Evolutionary conservation across 37 sponge, comb jelly and placozoan genomes (phyloP).

Genomic region (Beroe forskalii): DNA sequence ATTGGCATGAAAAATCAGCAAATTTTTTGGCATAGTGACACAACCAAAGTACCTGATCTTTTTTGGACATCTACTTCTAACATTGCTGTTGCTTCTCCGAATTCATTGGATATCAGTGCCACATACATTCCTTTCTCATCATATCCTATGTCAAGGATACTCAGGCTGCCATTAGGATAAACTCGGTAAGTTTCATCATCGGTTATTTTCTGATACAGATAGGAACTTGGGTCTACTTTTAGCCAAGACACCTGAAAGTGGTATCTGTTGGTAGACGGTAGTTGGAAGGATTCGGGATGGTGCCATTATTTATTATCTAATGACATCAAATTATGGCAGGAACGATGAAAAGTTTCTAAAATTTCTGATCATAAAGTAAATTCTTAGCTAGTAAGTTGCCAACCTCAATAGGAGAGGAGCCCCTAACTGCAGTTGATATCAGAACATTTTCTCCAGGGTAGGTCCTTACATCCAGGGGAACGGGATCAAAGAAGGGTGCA

Average conservation of each 20-base stretch:
- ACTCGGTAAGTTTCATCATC: not conserved
- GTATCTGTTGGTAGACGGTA: too few relatives aligned
- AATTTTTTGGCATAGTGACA: too few relatives aligned
- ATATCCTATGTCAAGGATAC: not conserved
- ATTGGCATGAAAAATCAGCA: too few relatives aligned
- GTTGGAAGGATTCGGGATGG: too few relatives aligned
- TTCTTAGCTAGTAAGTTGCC: too few relatives aligned
- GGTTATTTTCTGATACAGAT: not conserved
- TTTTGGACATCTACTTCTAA: not conserved
- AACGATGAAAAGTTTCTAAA: too few relatives aligned
- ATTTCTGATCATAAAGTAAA: too few relatives aligned
- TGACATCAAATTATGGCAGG: too few relatives aligned
- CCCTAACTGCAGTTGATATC: not conserved
- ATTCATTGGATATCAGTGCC: not conserved
- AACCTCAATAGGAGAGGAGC: constrained; percentile 11
- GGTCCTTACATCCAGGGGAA: not conserved
- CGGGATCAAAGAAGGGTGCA: constrained; percentile 37
- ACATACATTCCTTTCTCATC: not conserved
- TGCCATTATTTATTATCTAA: too few relatives aligned
- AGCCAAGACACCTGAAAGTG: not conserved
- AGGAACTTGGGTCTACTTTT: not conserved
- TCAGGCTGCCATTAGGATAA: not conserved
- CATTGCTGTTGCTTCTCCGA: not conserved
- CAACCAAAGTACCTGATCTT: not conserved
- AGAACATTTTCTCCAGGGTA: not conserved